A percentile compares a stretch with the other conserved stretches of the same genome.
phyloP scores from a whole-genome alignment of 2,888 invertebrate species.

The Macropis europaea region DNA sequence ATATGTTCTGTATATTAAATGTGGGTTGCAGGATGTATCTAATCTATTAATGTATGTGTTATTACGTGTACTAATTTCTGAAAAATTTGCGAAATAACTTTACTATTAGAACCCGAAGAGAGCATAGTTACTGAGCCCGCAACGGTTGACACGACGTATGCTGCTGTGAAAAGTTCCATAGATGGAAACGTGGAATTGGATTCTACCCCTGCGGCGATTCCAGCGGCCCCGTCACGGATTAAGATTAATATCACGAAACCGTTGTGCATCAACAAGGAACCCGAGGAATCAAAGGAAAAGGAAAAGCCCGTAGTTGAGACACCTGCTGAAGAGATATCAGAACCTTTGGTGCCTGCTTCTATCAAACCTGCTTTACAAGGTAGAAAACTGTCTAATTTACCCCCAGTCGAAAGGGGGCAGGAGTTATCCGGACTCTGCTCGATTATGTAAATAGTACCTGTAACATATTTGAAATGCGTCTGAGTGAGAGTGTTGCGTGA shows the following conservation, averaged over 20 bases:
- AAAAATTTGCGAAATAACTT: conserved; percentile 6
- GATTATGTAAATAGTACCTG: conserved; percentile 85
- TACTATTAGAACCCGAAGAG: conserved; percentile 80
- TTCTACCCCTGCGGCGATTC: conserved; percentile 80
- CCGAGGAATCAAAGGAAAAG: conserved; percentile 71
- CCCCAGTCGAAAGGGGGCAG: conserved; percentile 87
- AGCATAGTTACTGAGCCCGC: conserved; percentile 79
- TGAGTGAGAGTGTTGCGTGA: conserved; percentile 10
- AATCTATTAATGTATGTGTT: not conserved
- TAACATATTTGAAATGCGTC: conserved; percentile 39
- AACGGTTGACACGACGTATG: conserved; percentile 81
- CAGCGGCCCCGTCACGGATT: conserved; percentile 81
- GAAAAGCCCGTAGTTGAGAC: conserved; percentile 71
- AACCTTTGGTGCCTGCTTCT: conserved; percentile 71
- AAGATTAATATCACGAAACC: conserved; percentile 92
- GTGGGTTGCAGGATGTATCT: not conserved
- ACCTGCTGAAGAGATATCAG: conserved; percentile 77
- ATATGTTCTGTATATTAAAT: not conserved
- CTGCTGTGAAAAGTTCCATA: conserved; percentile 84
- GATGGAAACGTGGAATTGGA: conserved; percentile 89
- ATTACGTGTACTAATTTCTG: not conserved
- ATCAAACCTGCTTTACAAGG: conserved; percentile 86
- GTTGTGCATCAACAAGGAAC: conserved; percentile 76
- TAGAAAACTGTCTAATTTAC: conserved; percentile 85
- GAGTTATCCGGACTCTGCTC: conserved; percentile 93